Percentiles rank a stretch among this genome's conserved stretches.
phyloP scores from a whole-genome alignment of 2,113 vertebrate genomes.

The Calyptommatus sinebrachiatus region DNA sequence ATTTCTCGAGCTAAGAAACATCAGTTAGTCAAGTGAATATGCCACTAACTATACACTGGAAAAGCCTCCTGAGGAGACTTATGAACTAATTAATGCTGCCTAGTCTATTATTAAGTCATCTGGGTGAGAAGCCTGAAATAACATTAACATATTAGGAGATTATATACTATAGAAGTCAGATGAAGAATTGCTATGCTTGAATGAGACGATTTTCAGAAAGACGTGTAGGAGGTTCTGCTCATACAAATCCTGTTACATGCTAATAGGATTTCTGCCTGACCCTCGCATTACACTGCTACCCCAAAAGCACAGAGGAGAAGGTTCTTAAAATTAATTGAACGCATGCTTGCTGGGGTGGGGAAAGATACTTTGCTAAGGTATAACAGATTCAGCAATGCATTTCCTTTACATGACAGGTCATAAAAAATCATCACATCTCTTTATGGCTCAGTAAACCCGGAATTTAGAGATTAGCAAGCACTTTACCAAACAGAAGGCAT shows the following conservation, averaged over 20 bases:
- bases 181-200: slow-evolving; percentile 37
- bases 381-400: slow-evolving; percentile 31
- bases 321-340: slow-evolving; percentile 41
- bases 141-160: slow-evolving; percentile 62
- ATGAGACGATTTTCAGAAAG: slow-evolving; percentile 40
- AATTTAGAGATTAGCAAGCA: slow-evolving; percentile 13
- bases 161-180: slow-evolving; percentile 37
- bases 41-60: slow-evolving; percentile 36
- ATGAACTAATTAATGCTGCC: slow-evolving; percentile 49
- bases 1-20: slow-evolving; percentile 26
- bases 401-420: slow-evolving; percentile 49
- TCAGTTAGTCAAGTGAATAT: background rate
- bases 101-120: slow-evolving; percentile 47
- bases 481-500: slow-evolving; percentile 8
- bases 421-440: background rate
- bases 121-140: slow-evolving; percentile 44
- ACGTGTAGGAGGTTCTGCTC: slow-evolving; percentile 43
- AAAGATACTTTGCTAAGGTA: slow-evolving; percentile 32
- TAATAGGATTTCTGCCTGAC: slow-evolving; percentile 60
- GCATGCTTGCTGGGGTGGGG: slow-evolving; percentile 27
- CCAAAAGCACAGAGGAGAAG: slow-evolving; percentile 18
- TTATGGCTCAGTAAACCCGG: background rate
- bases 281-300: slow-evolving; percentile 28
- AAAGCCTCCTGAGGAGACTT: slow-evolving; percentile 48
- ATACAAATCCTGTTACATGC: slow-evolving; percentile 58